Conservation (phyloP, 2,797 vertebrate species). For the Hirundo rustica region DNA sequence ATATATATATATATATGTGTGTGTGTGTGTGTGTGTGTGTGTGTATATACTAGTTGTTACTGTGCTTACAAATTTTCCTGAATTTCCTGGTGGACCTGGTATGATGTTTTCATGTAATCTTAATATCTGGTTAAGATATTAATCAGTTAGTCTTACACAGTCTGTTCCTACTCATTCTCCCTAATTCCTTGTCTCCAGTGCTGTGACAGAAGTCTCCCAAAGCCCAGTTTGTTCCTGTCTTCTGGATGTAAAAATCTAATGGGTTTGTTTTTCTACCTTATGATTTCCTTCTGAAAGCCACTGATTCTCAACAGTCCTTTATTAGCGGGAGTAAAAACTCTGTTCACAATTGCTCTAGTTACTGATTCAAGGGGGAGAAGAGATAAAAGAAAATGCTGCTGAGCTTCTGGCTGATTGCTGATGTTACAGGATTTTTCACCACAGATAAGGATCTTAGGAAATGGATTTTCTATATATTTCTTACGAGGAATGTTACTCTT, state of each 20-base stretch:
- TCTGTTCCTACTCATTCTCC: not conserved
- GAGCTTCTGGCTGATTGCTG: not conserved
- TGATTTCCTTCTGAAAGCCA: conserved; percentile 6
- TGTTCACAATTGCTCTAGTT: conserved; percentile 3
- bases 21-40: no score
- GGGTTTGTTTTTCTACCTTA: not conserved
- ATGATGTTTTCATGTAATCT: not conserved
- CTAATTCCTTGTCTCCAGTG: not conserved
- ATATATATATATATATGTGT: not conserved
- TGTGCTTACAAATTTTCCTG: not conserved
- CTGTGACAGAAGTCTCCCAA: not conserved
- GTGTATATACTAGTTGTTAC: not conserved
- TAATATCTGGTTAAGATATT: not conserved
- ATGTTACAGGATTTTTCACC: conserved; percentile 42
- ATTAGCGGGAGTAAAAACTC: conserved; percentile 18
- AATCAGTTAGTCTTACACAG: not conserved
- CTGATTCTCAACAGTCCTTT: not conserved
- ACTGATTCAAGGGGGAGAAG: conserved; percentile 25
- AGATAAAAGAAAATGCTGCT: conserved; percentile 38
- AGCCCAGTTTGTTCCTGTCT: not conserved
- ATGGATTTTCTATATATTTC: conserved; percentile 27
- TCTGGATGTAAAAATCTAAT: not conserved
- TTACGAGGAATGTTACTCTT: not conserved
- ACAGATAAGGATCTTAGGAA: conserved; percentile 53
- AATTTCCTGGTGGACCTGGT: not conserved